These are phyloP conservation scores for Apodemia arnacis DNA, from an alignment of 2,888 invertebrate genomes.

Conservation along the genomic window DNA sequence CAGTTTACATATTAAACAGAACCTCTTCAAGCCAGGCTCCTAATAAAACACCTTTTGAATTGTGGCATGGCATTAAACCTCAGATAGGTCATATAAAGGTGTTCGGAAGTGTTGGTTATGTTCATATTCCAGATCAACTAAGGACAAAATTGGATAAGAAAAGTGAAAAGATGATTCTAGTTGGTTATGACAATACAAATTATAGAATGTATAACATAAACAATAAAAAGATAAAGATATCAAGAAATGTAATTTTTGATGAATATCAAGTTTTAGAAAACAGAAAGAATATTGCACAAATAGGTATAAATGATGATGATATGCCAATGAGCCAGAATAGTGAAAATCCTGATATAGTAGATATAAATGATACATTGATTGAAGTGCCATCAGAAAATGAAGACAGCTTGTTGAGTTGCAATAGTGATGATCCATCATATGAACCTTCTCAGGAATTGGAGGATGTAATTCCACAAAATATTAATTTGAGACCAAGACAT, in stretches of 20 bases:
- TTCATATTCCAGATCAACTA: conserved; percentile 85
- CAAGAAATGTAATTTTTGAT: conserved; percentile 81
- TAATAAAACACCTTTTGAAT: conserved; percentile 77
- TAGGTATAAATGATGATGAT: conserved; percentile 56
- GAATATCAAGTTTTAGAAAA: conserved; percentile 62
- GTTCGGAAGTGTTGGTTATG: conserved; percentile 72
- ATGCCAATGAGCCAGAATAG: background rate
- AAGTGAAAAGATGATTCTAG: conserved; percentile 76
- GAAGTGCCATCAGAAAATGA: conserved; percentile 44
- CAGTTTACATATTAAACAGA: conserved; percentile 85
- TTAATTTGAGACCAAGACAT: conserved; percentile 74
- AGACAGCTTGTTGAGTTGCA: conserved; percentile 58
- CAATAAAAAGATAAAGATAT: conserved; percentile 21
- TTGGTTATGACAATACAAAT: conserved; percentile 28
- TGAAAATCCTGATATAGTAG: no score
- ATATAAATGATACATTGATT: no score
- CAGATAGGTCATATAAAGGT: conserved; percentile 39
- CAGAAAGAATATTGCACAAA: conserved; percentile 56
- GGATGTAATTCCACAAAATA: conserved; percentile 20
- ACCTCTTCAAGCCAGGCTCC: conserved; percentile 75
- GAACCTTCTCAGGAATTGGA: conserved; percentile 75
- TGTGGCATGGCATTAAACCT: conserved; percentile 73
- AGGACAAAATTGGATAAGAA: conserved; percentile 82
- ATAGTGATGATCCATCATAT: conserved; percentile 68
- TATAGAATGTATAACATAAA: conserved; percentile 19